Conservation (phyloP, 2,113 vertebrate species). For the Peromyscus polionotus region DNA sequence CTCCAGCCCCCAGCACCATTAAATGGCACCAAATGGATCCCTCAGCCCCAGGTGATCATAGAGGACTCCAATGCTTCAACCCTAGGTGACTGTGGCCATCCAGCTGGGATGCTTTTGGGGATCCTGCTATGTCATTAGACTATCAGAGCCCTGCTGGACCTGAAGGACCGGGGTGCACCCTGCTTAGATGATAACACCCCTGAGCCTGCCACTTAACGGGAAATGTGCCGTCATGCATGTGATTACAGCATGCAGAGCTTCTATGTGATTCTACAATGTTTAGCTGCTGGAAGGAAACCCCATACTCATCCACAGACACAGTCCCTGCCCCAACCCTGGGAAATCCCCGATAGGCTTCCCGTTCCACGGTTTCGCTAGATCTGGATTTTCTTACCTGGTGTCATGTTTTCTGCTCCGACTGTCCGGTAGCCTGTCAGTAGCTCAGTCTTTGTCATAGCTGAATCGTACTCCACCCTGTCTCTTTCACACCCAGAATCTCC, state of each 20-base stretch:
- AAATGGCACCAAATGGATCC: not conserved
- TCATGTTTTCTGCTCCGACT: not conserved
- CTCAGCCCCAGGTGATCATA: not conserved
- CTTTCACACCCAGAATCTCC: too few relatives aligned
- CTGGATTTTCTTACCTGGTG: not conserved
- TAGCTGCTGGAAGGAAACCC: not conserved
- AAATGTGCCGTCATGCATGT: not conserved
- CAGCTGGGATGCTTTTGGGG: not conserved
- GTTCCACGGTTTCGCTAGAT: too few relatives aligned
- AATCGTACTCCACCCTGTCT: accelerated
- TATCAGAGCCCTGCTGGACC: not conserved
- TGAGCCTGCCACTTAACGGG: not conserved
- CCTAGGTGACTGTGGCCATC: too few relatives aligned
- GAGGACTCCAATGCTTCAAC: not conserved
- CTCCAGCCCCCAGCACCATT: not conserved
- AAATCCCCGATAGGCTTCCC: accelerated
- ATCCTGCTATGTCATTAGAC: not conserved
- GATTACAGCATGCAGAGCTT: not conserved
- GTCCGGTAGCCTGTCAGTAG: accelerated
- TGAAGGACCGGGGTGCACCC: not conserved
- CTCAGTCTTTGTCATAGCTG: accelerated
- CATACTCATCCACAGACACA: accelerated
- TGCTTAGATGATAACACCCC: not conserved
- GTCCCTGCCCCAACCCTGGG: not conserved
- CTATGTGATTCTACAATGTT: too few relatives aligned